Base-by-base conservation (phyloP, 2,113 vertebrate species). In the Calonectris borealis region DNA sequence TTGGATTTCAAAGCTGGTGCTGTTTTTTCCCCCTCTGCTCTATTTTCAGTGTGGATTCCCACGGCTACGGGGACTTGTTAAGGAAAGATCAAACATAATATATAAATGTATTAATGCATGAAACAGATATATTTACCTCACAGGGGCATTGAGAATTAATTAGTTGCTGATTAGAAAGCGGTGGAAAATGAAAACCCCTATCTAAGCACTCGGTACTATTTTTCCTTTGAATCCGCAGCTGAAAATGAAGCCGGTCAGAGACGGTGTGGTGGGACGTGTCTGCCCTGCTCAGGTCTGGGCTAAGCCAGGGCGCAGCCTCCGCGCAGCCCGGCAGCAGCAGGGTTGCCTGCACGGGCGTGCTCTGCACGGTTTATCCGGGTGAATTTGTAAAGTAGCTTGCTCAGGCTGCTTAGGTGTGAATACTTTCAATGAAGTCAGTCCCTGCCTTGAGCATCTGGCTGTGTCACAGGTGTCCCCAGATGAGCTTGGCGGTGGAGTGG, bases 91-190 rank as follows among this genome's bases (percentile, higher is more conserved):
- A 98, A 97, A 98, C 96, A 95, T 95, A 48, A 65, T 86, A 73
- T 97, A 94, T 94, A 92, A 95, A 95, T 96, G 93, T 97, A 95
- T 96, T 93, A 97, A 97, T 97, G 95, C 97, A 96, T 93, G 94
- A 96, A 97, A 97, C 95, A 95, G 97, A 97, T 86, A 94, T 85
- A 95, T 96, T 96, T 97, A 97, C 96, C 96, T 96, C 97, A 86
- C 86, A 94, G 93, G 94, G 97, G 94, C 96, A 96, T 7, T 95
- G 96, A 97, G 94, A 93, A 97, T 96, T 98, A 98, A 98, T 97
- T 97, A 98, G 91, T 29, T 1, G 0, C 90, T 97, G 95, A 97
- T 97, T 95, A 94, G 93, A 93, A 93, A 93, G 95, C 2, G 4
- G 77, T 65, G 75, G 96, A 44, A 95, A 96, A 94, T 55, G 81